Evolutionary conservation across 2,797 vertebrate genomes (phyloP).

Genomic region (Alfaro cultratus): DNA sequence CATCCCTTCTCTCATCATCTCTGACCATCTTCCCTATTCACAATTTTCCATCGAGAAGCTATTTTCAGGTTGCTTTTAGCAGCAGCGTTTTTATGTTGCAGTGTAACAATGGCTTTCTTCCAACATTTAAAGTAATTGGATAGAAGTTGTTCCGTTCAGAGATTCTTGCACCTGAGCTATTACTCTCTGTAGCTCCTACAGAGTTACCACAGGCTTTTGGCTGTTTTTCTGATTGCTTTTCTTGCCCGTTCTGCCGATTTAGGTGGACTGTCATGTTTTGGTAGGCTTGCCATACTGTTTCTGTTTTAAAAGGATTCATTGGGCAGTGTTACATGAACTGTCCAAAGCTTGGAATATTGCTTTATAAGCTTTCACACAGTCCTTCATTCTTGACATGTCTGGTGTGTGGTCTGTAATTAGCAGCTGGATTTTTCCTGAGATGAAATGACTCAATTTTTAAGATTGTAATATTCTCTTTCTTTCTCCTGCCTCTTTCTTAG

Average conservation of each 20-base stretch:
- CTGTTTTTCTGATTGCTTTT: not conserved
- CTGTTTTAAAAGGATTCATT: not conserved
- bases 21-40: not conserved
- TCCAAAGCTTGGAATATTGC: not conserved
- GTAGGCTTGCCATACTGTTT: not conserved
- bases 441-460: not conserved
- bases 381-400: not conserved
- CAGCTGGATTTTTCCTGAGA: not conserved
- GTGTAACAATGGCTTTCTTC: not conserved
- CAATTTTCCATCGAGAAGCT: not conserved
- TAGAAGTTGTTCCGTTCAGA: not conserved
- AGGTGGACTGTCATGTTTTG: not conserved
- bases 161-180: not conserved
- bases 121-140: not conserved
- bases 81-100: not conserved
- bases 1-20: not conserved
- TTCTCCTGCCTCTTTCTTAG: constrained; percentile 63
- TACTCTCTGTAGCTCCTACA: not conserved
- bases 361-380: not conserved
- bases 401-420: not conserved
- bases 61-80: not conserved
- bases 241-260: not conserved
- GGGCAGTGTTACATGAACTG: not conserved
- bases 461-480: not conserved
- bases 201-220: not conserved